These are phyloP conservation scores for Rhorus exstirpatorius DNA, from an alignment of 2,888 invertebrate genomes.

Conservation along the genomic window DNA sequence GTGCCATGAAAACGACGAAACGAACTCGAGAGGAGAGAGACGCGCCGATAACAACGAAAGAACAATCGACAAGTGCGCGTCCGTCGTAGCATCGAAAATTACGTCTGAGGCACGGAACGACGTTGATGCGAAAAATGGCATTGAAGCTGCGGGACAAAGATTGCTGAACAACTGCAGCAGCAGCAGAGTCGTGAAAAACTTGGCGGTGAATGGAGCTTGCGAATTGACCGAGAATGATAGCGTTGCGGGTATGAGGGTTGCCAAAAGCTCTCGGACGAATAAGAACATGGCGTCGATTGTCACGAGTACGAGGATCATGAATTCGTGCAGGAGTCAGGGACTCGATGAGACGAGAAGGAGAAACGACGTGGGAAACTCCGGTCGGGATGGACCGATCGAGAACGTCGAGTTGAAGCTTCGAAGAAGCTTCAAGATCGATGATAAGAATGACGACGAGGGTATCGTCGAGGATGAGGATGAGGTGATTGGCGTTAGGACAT, in stretches of 20 bases:
- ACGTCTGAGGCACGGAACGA: slow-evolving; percentile 4
- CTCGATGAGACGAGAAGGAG: slow-evolving; percentile 19
- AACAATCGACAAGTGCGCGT: slow-evolving; percentile 54
- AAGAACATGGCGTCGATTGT: slow-evolving; percentile 22
- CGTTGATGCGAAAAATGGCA: slow-evolving; percentile 22
- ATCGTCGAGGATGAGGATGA: slow-evolving; percentile 73
- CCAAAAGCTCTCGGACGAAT: slow-evolving; percentile 83
- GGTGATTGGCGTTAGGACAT: slow-evolving; percentile 79
- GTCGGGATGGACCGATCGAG: slow-evolving; percentile 51
- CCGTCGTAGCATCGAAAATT: background rate
- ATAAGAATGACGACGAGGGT: slow-evolving; percentile 71
- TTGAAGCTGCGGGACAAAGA: slow-evolving; percentile 61
- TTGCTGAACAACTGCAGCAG: slow-evolving; percentile 33
- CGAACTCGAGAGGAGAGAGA: slow-evolving; percentile 71
- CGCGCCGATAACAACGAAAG: slow-evolving; percentile 70
- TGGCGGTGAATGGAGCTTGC: slow-evolving; percentile 75
- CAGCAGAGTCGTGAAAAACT: background rate
- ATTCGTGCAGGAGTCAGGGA: slow-evolving; percentile 4
- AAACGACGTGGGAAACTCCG: too few species aligned
- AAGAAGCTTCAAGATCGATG: slow-evolving; percentile 36
- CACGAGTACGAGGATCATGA: slow-evolving; percentile 20
- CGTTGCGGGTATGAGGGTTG: slow-evolving; percentile 85
- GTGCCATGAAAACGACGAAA: background rate
- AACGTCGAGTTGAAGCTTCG: slow-evolving; percentile 75
- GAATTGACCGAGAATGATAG: slow-evolving; percentile 84